A percentile compares a stretch with the other conserved stretches of the same genome.
Conservation (phyloP, 2,113 vertebrate genomes). For the Cavia aperea region DNA sequence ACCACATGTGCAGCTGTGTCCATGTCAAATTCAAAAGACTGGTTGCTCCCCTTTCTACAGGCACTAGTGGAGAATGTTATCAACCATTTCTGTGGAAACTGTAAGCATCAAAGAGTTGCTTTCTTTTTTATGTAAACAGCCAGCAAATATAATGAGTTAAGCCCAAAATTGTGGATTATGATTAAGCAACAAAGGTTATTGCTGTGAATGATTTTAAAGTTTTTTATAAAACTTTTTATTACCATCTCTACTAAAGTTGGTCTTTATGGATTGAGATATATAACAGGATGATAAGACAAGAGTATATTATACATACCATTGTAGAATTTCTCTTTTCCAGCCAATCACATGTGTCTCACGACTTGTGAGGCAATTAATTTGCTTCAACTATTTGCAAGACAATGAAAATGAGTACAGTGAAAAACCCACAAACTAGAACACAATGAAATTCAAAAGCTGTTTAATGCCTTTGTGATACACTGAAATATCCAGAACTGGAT, state of each 20-base stretch:
- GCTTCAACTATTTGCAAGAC: background rate
- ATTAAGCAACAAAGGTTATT: conserved; percentile 1
- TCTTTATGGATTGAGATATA: background rate
- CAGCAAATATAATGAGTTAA: background rate
- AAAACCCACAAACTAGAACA: background rate
- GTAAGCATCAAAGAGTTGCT: background rate
- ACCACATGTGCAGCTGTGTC: background rate
- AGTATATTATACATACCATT: background rate
- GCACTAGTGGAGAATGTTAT: background rate
- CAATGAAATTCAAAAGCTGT: background rate
- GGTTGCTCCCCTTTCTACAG: background rate
- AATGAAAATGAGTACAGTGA: background rate
- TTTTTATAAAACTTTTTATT: background rate
- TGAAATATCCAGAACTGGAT: background rate
- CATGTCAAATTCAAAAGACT: background rate
- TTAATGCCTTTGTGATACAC: background rate
- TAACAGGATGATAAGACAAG: conserved; percentile 1
- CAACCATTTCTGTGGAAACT: background rate
- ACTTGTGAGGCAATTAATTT: conserved; percentile 3
- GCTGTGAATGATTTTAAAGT: background rate
- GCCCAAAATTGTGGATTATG: background rate
- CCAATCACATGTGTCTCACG: background rate
- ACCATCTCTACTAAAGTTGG: background rate
- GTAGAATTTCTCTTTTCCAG: background rate
- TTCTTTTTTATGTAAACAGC: background rate